Conservation (phyloP, 2,797 vertebrate genomes). For the Parambassis ranga region DNA sequence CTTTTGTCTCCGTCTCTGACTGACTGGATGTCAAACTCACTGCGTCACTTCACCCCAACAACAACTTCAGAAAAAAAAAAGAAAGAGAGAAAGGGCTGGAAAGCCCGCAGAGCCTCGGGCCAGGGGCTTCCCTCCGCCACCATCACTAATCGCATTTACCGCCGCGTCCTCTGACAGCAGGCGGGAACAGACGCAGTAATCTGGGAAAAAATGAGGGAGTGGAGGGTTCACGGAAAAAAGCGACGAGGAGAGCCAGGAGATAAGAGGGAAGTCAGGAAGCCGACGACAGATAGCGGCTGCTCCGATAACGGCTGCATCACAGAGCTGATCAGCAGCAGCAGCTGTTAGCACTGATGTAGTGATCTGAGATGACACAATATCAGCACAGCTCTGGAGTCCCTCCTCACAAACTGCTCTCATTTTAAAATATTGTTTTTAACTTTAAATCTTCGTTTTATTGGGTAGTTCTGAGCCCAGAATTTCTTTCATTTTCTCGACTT, state of each 20-base stretch:
- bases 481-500: too few relatives aligned
- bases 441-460: too few relatives aligned
- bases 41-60: constrained; percentile 26
- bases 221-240: not conserved
- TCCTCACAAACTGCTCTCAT: not conserved
- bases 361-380: constrained; percentile 25
- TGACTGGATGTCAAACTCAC: constrained; percentile 44
- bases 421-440: too few relatives aligned
- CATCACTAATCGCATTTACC: constrained; percentile 73
- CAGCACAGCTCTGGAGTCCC: not conserved
- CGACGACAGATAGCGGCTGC: constrained; percentile 19
- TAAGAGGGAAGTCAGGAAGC: constrained; percentile 30
- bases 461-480: too few relatives aligned
- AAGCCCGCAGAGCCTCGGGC: constrained; percentile 49
- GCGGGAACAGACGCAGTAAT: constrained; percentile 27
- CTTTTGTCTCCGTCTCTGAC: constrained; percentile 39
- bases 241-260: constrained; percentile 10
- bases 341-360: constrained; percentile 23
- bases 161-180: constrained; percentile 42
- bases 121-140: constrained; percentile 56
- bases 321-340: constrained; percentile 21
- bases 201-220: constrained; percentile 40
- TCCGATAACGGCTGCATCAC: constrained; percentile 35
- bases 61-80: constrained; percentile 2
- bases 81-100: constrained; percentile 1